Percentiles rank a stretch among this genome's conserved stretches.
Evolutionary conservation across 2,888 invertebrate genomes (phyloP).

Genomic region (Galeopsomyia nigrocyanea): DNA sequence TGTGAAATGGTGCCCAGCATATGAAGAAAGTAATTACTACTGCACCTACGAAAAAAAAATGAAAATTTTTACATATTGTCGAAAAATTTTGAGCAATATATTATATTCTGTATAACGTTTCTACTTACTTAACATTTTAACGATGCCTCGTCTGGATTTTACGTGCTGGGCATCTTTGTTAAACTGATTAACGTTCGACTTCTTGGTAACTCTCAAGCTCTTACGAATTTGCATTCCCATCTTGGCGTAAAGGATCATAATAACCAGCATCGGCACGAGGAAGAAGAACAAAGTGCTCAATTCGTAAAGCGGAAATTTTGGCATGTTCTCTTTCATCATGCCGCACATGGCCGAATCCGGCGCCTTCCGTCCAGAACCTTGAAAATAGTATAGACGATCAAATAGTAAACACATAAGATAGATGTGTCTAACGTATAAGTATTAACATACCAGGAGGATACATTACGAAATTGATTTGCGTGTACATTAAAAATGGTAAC

Average conservation of each 20-base stretch:
- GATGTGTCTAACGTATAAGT: neutral
- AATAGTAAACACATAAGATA: too few relatives aligned
- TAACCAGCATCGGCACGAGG: constrained; percentile 79
- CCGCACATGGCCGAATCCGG: constrained; percentile 86
- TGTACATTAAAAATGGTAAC: constrained; percentile 82
- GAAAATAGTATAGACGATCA: constrained; percentile 46
- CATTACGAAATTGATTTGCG: constrained; percentile 80
- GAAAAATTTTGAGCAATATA: too few relatives aligned
- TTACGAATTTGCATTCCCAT: constrained; percentile 80
- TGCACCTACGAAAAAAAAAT: constrained; percentile 77
- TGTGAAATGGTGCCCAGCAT: constrained; percentile 97
- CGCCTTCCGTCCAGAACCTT: constrained; percentile 71
- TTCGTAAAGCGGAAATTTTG: constrained; percentile 81
- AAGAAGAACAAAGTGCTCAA: constrained; percentile 87
- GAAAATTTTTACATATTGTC: too few relatives aligned
- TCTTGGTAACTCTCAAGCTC: constrained; percentile 24
- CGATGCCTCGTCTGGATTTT: constrained; percentile 81
- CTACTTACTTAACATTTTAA: constrained; percentile 83
- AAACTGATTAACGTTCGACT: constrained; percentile 72
- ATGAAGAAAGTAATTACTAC: constrained; percentile 95
- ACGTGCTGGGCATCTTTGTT: constrained; percentile 79
- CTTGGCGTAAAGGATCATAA: constrained; percentile 83
- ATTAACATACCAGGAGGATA: constrained; percentile 77
- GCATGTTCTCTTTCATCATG: constrained; percentile 74
- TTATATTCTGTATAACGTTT: too few relatives aligned